Base-by-base conservation (phyloP, 2,888 invertebrate genomes). In the Ceratothoa steindachneri region DNA sequence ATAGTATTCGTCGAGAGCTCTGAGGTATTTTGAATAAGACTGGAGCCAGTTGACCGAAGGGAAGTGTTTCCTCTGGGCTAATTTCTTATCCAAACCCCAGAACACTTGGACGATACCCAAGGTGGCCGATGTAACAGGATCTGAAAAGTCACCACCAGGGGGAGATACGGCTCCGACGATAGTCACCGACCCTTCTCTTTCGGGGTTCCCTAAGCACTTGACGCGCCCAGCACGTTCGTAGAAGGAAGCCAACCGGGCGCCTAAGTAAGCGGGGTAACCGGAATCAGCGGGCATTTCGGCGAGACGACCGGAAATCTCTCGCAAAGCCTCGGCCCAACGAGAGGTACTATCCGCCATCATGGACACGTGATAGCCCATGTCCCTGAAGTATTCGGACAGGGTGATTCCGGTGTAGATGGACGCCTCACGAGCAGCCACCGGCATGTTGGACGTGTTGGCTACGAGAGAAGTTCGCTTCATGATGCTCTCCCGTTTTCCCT, bases 321-420 rank as follows among this genome's bases (percentile, higher is more conserved):
- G 90, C 86, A 99, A 89, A 82, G 99, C 99, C 86, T 99, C 99
- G 77, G 99, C 99, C 99, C 99, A 99, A 87, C 99, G 95, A 15
- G 98, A 99, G 24, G 99, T 99, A 30, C 98, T 99, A 87, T 99
- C 99, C 80, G 99, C 99, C 99, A 99, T 99, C 99, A 99, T 99
- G 82, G 98, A 96, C 65, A 99, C 99, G 85, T 99, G 95, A 90
- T 97, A 97, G 84, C 99, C 99, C 99, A 97, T 97, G 86, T 88
- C 80, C 66, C 88, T 86, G 92, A 97, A 99, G 87, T 99, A 99
- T 86, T 99, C 99, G 29, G 98, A 97, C n/a, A 99, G 88, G 0
- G 99, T 99, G 86, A 99, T 99, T 82, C 95, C 96, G 77, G 99
- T 99, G 86, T 99, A 99, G 85, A 99, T 99, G 84, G 98, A 99